Conservation (phyloP, 2,797 vertebrate species). For the Carcharodon carcharias region DNA sequence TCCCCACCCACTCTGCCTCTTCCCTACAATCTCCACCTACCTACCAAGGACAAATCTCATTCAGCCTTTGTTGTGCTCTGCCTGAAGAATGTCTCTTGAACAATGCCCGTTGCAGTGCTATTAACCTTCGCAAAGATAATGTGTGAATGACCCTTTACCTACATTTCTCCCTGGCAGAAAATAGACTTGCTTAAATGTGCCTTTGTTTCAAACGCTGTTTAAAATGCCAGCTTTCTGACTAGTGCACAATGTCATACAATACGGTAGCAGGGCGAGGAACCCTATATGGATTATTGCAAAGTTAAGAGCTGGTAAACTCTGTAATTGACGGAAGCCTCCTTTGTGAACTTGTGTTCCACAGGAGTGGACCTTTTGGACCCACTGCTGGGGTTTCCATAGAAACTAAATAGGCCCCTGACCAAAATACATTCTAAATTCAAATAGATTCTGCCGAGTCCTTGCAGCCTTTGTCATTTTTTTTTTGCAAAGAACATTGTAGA, state of each 20-base stretch:
- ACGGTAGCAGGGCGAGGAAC: background rate
- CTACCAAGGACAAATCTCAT: conserved; percentile 24
- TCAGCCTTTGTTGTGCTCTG: conserved; percentile 21
- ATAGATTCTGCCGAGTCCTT: conserved; percentile 10
- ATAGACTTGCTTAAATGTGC: conserved; percentile 34
- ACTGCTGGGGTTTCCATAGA: conserved; percentile 29
- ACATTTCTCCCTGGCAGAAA: conserved; percentile 16
- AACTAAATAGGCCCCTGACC: conserved; percentile 26
- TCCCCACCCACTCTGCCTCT: conserved; percentile 28
- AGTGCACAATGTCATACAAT: background rate
- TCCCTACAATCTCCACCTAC: conserved; percentile 24
- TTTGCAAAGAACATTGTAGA: background rate
- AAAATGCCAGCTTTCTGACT: conserved; percentile 17
- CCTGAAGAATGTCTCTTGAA: conserved; percentile 26
- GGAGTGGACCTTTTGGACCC: conserved; percentile 6
- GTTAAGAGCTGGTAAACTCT: conserved; percentile 37
- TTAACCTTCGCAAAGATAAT: conserved; percentile 33
- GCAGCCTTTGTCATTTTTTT: background rate
- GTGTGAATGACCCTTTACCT: conserved; percentile 33
- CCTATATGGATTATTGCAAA: conserved; percentile 27
- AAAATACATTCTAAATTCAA: conserved; percentile 23
- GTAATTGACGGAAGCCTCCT: conserved; percentile 34
- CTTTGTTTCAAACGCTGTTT: conserved; percentile 23
- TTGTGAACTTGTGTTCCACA: conserved; percentile 34
- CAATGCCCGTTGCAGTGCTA: conserved; percentile 22